Conservation (phyloP, 2,888 invertebrate species). For the Ormyrus pomaceus region DNA sequence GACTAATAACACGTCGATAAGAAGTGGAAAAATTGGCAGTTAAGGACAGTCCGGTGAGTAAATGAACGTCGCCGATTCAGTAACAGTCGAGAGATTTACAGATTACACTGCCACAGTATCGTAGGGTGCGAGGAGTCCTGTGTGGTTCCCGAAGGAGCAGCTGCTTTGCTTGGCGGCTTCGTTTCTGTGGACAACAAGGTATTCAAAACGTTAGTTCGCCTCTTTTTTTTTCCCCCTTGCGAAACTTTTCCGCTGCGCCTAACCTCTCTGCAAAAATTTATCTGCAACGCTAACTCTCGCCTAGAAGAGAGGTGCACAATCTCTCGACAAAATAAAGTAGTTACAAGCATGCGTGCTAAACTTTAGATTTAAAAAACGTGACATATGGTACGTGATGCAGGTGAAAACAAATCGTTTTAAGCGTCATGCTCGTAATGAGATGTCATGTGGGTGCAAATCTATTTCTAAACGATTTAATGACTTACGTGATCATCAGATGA, state of each 20-base stretch:
- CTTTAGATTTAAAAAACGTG: no score
- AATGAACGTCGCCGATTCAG: constrained; percentile 42
- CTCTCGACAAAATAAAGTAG: neutral
- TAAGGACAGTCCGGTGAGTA: constrained; percentile 52
- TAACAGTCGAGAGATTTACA: constrained; percentile 79
- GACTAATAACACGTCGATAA: constrained; percentile 51
- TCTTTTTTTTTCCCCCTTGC: no score
- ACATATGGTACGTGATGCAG: constrained; percentile 26
- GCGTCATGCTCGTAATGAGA: constrained; percentile 35
- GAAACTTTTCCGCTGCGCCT: no score
- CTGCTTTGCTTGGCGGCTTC: constrained; percentile 87
- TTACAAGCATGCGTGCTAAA: neutral
- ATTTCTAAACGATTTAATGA: constrained; percentile 29
- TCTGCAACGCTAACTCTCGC: no score
- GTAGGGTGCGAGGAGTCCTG: constrained; percentile 96
- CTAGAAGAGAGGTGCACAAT: neutral
- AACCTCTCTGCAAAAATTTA: no score
- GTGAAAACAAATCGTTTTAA: constrained; percentile 30
- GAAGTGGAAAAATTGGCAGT: constrained; percentile 60
- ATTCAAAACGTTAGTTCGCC: no score
- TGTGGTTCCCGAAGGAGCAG: constrained; percentile 76
- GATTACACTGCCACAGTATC: constrained; percentile 99
- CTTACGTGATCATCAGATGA: constrained; percentile 50
- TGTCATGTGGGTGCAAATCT: neutral
- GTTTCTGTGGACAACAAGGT: constrained; percentile 81